These are phyloP conservation scores for Sebastes matsubarae DNA, from an alignment of 2,797 vertebrate genomes.

Conservation along the genomic window DNA sequence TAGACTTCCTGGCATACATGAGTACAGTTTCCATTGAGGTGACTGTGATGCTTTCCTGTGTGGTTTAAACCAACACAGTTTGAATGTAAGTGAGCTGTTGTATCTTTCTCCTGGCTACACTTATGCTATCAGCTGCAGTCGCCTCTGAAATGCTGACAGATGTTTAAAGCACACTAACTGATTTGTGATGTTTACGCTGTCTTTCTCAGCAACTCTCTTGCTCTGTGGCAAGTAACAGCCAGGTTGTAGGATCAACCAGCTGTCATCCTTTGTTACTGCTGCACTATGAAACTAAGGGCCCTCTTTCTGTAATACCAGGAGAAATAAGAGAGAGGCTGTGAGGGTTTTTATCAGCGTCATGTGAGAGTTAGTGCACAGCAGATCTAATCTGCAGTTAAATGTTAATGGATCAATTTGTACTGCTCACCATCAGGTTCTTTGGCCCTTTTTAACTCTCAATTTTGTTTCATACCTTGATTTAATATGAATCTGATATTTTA, in stretches of 20 bases:
- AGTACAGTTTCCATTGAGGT: background rate
- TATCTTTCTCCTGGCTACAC: background rate
- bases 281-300: background rate
- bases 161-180: background rate
- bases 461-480: background rate
- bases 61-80: background rate
- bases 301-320: background rate
- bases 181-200: background rate
- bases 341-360: background rate
- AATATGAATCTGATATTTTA: background rate
- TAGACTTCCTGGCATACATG: background rate
- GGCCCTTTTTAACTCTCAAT: background rate
- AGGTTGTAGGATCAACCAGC: background rate
- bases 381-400: background rate
- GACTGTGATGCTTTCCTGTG: background rate
- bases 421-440: background rate
- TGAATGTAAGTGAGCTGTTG: background rate
- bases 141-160: background rate
- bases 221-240: background rate
- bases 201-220: background rate
- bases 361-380: background rate
- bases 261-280: background rate
- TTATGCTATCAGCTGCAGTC: background rate
- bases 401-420: background rate
- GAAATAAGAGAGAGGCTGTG: background rate